Conservation (phyloP, 2,797 vertebrate genomes). For the Onychomys leucogaster region DNA sequence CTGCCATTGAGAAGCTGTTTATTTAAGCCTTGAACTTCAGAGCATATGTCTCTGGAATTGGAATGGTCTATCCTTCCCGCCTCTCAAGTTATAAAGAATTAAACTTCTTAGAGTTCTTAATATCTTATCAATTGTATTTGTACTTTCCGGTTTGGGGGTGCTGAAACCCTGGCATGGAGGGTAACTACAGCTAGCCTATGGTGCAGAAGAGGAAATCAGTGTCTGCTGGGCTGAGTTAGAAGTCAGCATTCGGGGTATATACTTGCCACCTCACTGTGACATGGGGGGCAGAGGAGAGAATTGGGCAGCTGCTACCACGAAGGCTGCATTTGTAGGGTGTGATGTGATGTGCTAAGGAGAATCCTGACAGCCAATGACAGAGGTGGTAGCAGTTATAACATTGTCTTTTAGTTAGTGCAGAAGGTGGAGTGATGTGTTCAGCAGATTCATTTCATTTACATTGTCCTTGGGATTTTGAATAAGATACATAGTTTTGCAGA, state of each 20-base stretch:
- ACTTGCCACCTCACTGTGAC: background rate
- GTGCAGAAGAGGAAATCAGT: background rate
- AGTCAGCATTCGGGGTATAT: background rate
- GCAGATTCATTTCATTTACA: slow-evolving; percentile 35
- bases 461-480: slow-evolving; percentile 7
- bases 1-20: background rate
- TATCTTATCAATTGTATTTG: background rate
- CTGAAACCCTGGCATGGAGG: background rate
- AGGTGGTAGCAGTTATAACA: slow-evolving; percentile 38
- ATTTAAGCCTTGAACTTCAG: background rate
- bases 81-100: background rate
- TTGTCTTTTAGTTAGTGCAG: slow-evolving; percentile 18
- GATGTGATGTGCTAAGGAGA: background rate
- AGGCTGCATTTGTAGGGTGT: background rate
- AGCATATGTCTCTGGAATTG: background rate
- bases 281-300: slow-evolving; percentile 36
- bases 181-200: background rate
- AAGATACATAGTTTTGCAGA: slow-evolving; percentile 15
- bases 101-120: background rate
- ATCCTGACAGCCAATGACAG: slow-evolving; percentile 54
- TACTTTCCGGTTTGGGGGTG: slow-evolving; percentile 14
- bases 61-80: background rate
- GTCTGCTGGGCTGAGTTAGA: background rate
- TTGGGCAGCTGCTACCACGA: background rate
- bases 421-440: slow-evolving; percentile 7